Evolutionary conservation across 2,113 vertebrate genomes (phyloP), one percentile per base, ranked within the genome.

Genomic region (Aramus guarauna): DNA sequence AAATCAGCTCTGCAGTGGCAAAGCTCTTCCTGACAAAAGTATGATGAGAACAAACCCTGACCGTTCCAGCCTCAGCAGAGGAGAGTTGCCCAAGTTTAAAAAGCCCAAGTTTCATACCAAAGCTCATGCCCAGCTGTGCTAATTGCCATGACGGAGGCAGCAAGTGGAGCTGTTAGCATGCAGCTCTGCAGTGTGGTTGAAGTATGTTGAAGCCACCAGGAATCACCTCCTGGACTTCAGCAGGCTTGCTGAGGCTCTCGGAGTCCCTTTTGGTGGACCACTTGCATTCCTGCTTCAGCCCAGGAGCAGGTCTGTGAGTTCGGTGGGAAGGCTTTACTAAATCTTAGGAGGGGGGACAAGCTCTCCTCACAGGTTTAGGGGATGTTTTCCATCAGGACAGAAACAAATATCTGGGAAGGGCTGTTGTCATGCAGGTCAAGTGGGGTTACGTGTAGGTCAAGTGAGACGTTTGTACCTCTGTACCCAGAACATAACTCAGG

Each of bases 401-500:
- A 86, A 93, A 55, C 58, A 77, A 66, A 5, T 74, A 53, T 7
- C 39, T 86, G 58, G 24, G 75, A 52, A 67, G 36, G 22, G 67
- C 41, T 73, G 32, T 83, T 92, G 73, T 69, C 4, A 1, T 32
- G 6, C 41, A 85, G 92, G 60, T 87, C 53, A 83, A 45, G n/a
- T 59, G 23, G 58, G 78, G 34, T 88, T 85, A 60, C 0, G 0
- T 41, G 19, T 39, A 83, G 68, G 67, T 90, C 45, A 73, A 64
- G 78, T 80, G 83, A 84, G 59, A n/a, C 9, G 5, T 85, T 75
- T 69, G 45, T 90, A 53, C 13, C 64, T 92, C 72, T 80, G 6
- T 58, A 69, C 6, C 2, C 5, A 13, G 37, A 30, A 37, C 0
- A 0, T 60, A 86, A 26, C 41, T 69, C 34, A 26, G 36, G 53